These are phyloP conservation scores for Scatophagus argus DNA, from an alignment of 2,113 vertebrate species.

Conservation along the genomic window DNA sequence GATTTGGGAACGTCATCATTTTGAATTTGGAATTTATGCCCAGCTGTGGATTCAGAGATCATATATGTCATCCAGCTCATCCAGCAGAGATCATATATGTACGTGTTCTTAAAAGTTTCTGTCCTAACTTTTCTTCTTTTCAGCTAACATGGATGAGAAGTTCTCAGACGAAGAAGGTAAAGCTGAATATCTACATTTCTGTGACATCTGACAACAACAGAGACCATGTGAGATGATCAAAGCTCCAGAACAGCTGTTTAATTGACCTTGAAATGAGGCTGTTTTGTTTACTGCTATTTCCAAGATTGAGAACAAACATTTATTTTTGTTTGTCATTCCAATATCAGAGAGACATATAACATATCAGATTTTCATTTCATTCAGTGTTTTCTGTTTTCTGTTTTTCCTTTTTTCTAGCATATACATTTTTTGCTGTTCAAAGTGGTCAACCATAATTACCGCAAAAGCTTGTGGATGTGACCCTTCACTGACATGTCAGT, in stretches of 20 bases:
- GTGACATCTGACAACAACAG: not conserved
- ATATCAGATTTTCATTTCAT: not conserved
- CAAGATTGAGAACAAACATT: not conserved
- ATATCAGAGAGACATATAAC: not conserved
- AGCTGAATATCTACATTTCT: not conserved
- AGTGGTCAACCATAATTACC: too few relatives aligned
- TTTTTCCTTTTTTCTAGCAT: too few relatives aligned
- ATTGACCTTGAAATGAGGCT: not conserved
- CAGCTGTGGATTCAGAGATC: too few relatives aligned
- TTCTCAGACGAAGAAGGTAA: too few relatives aligned
- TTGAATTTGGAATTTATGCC: too few relatives aligned
- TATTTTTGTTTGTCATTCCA: not conserved
- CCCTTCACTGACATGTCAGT: too few relatives aligned
- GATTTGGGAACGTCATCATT: not conserved
- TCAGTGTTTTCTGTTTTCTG: not conserved
- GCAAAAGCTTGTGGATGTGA: too few relatives aligned
- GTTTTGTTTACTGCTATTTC: not conserved
- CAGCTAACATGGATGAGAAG: not conserved
- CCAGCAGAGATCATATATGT: too few relatives aligned
- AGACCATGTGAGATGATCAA: not conserved
- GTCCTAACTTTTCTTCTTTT: not conserved
- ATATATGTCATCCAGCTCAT: too few relatives aligned
- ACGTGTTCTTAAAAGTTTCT: not conserved
- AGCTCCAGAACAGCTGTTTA: not conserved
- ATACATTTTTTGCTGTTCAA: too few relatives aligned